Percentiles rank a stretch among this genome's conserved stretches.
Conservation (phyloP, 2,888 invertebrate genomes). For the Oasisia sp. region DNA sequence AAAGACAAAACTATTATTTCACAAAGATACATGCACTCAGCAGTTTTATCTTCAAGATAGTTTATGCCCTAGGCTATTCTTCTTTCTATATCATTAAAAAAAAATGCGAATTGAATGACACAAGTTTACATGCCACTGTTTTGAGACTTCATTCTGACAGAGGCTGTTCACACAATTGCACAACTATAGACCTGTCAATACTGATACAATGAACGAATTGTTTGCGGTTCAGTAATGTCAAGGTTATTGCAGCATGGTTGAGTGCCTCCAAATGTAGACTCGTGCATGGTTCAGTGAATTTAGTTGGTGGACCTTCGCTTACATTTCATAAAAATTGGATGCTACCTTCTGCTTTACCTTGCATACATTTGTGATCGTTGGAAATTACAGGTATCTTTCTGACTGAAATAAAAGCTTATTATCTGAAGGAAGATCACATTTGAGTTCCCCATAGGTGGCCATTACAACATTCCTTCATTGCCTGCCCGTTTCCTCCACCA, state of each 20-base stretch:
- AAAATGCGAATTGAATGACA: neutral
- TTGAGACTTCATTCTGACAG: neutral
- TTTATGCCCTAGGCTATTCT: no score
- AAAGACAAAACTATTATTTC: no score
- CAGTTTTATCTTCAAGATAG: no score
- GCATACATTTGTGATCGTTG: neutral
- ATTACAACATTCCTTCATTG: no score
- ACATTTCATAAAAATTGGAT: neutral
- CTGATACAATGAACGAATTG: neutral
- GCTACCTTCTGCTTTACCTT: neutral
- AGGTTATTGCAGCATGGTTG: neutral
- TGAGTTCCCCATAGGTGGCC: no score
- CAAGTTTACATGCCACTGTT: neutral
- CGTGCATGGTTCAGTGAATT: neutral
- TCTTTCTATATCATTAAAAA: no score
- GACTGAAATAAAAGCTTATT: neutral
- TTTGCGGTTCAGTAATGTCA: neutral
- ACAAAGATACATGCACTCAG: no score
- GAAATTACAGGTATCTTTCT: neutral
- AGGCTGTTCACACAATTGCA: neutral
- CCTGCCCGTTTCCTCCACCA: no score
- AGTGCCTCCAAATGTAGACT: neutral
- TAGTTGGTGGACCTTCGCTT: neutral
- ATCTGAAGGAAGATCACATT: no score
- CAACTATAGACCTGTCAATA: neutral